Conservation (phyloP, 2,797 vertebrate genomes). For the Cossypha niveicapilla region DNA sequence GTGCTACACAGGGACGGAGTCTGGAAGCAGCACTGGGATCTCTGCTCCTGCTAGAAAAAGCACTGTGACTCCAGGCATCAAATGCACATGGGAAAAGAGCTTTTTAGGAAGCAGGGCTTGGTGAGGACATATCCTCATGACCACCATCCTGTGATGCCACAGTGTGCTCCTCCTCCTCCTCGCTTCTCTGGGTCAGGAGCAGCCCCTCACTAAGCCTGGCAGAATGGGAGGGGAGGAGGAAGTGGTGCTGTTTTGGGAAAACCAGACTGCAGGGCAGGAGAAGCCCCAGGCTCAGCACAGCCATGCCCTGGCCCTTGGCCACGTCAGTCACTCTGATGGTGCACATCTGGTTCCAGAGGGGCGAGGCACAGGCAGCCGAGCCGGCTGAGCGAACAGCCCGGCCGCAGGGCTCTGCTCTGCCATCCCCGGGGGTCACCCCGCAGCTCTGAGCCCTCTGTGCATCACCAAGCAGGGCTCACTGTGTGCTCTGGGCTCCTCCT, state of each 20-base stretch:
- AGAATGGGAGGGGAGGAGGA: background rate
- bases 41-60: slow-evolving; percentile 6
- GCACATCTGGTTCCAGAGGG: slow-evolving; percentile 11
- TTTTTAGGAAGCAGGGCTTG: background rate
- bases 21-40: background rate
- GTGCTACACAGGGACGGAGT: background rate
- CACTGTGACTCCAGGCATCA: background rate
- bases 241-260: background rate
- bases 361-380: background rate
- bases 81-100: background rate
- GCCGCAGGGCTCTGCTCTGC: background rate
- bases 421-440: background rate
- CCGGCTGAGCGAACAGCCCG: slow-evolving; percentile 14
- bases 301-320: background rate
- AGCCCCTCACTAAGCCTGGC: accelerated
- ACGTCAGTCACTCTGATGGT: background rate
- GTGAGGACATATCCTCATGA: accelerated
- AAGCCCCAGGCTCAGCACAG: background rate
- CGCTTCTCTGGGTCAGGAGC: accelerated
- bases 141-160: background rate
- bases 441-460: slow-evolving; percentile 8
- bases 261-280: background rate
- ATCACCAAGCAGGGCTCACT: background rate
- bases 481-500: background rate
- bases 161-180: background rate